Percentiles rank a stretch among this genome's conserved stretches.
These are phyloP conservation scores for Caenorhabditis tropicalis DNA, from an alignment of 1,140 invertebrate genomes.

Conservation along the genomic window DNA sequence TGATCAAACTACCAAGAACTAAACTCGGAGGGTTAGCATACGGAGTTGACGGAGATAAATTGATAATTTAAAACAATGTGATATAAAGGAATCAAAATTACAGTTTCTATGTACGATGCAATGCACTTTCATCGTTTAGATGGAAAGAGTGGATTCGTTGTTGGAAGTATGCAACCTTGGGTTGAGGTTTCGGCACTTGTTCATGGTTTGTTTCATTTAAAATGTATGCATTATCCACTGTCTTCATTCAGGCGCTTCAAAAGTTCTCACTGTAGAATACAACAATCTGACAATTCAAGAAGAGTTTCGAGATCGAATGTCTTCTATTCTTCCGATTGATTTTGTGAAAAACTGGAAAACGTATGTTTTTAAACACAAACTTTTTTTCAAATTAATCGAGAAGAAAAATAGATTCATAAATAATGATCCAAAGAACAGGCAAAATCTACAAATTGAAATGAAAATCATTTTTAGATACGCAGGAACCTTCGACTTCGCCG, in stretches of 20 bases:
- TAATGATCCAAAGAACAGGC: too few relatives aligned
- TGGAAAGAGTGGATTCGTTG: conserved; percentile 22
- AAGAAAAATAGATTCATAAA: too few relatives aligned
- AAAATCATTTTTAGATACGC: conserved; percentile 10
- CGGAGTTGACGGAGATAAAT: background rate
- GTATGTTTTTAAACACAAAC: background rate
- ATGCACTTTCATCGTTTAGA: background rate
- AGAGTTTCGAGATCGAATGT: conserved; percentile 6
- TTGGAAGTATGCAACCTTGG: conserved; percentile 36
- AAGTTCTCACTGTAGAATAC: conserved; percentile 21
- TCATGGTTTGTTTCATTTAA: background rate
- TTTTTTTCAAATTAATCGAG: too few relatives aligned
- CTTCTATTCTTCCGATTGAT: background rate
- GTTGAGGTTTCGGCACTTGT: background rate
- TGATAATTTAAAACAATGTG: too few relatives aligned
- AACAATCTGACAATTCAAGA: background rate
- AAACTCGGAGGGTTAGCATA: background rate
- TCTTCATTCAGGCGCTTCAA: background rate
- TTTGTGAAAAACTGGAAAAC: background rate
- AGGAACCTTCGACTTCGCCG: conserved; percentile 22
- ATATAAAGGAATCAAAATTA: background rate
- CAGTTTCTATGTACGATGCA: conserved; percentile 17
- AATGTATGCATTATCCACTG: background rate
- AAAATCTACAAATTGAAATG: background rate
- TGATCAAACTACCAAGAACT: background rate